A percentile compares a stretch with the other conserved stretches of the same genome.
phyloP scores from a whole-genome alignment of 2,113 vertebrate species.

The Notothenia coriiceps region DNA sequence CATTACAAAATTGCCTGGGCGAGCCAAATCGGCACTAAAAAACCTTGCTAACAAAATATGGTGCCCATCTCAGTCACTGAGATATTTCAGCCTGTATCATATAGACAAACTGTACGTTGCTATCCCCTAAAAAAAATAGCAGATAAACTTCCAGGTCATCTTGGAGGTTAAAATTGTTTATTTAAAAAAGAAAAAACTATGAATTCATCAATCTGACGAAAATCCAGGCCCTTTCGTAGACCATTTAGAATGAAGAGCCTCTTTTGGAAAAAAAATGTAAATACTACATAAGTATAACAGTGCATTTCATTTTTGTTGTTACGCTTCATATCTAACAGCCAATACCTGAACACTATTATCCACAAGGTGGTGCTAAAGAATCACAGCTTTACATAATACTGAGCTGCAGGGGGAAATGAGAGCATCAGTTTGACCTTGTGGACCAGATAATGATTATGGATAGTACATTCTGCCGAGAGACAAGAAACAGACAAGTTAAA shows the following conservation, averaged over 20 bases:
- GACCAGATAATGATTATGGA: slow-evolving; percentile 30
- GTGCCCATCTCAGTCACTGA: no score
- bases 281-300: neutral
- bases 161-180: neutral
- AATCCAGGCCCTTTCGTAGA: no score
- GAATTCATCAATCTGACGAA: no score
- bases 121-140: neutral
- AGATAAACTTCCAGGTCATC: neutral
- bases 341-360: slow-evolving; percentile 5
- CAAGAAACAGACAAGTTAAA: neutral
- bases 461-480: slow-evolving; percentile 3
- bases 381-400: slow-evolving; percentile 8
- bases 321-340: neutral
- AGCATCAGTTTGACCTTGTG: slow-evolving; percentile 49
- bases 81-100: no score
- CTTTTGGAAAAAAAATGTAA: neutral
- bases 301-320: neutral
- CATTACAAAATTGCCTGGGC: no score
- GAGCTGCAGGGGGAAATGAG: slow-evolving; percentile 18
- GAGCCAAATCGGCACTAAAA: no score
- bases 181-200: neutral
- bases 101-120: no score
- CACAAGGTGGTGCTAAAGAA: slow-evolving; percentile 66
- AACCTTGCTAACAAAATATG: no score
- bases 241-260: neutral